Conservation (phyloP, 2,113 vertebrate genomes). For the Apteryx owenii region DNA sequence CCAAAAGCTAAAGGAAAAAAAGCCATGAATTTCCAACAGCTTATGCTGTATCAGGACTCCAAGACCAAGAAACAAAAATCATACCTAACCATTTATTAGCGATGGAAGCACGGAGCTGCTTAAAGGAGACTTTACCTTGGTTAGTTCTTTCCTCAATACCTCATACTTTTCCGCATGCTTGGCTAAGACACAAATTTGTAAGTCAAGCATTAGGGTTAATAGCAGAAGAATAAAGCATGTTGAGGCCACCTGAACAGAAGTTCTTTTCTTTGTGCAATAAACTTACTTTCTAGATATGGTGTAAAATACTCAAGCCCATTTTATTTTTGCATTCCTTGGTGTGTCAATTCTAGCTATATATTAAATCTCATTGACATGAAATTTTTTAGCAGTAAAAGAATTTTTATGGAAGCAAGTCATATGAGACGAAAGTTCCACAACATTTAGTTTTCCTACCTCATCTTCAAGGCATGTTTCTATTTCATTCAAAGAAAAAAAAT, state of each 20-base stretch:
- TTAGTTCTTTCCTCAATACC: neutral
- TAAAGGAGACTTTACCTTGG: neutral
- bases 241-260: neutral
- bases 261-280: neutral
- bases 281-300: neutral
- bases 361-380: neutral
- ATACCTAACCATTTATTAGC: neutral
- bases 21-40: neutral
- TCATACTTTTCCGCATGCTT: neutral
- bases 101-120: neutral
- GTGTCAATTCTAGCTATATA: neutral
- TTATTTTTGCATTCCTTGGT: neutral
- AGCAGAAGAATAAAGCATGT: neutral
- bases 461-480: neutral
- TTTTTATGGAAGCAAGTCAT: neutral
- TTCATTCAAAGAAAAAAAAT: neutral
- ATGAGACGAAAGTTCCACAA: neutral
- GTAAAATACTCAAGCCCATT: neutral
- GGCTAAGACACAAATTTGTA: neutral
- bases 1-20: neutral
- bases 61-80: neutral
- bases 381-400: neutral
- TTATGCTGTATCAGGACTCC: neutral
- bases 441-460: neutral
- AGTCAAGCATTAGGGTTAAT: neutral